Evolutionary conservation across 2,888 invertebrate species (phyloP).

Genomic region (Caenorhabditis sp.): DNA sequence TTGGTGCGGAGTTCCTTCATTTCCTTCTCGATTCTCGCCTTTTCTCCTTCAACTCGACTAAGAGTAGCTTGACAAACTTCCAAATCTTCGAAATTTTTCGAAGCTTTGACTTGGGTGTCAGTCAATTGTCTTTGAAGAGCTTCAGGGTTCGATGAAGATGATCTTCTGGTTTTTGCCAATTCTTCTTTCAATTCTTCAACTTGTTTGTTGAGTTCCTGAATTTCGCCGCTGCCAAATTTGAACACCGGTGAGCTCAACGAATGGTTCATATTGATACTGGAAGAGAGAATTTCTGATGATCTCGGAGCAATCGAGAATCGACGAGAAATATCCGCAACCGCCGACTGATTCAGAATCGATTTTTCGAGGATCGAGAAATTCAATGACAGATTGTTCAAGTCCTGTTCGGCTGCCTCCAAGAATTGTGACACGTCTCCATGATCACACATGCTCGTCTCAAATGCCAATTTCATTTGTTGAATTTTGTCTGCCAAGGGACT

Average conservation of each 20-base stretch:
- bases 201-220: conserved; percentile 13
- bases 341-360: conserved; percentile 23
- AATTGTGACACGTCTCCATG: conserved; percentile 17
- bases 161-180: conserved; percentile 9
- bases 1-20: conserved; percentile 9
- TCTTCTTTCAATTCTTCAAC: conserved; percentile 10
- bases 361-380: conserved; percentile 37
- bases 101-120: conserved; percentile 31
- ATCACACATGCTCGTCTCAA: conserved; percentile 28
- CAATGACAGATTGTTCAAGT: conserved; percentile 29
- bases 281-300: conserved; percentile 9
- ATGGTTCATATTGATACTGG: background rate
- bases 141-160: background rate
- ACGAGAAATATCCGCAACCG: conserved; percentile 20
- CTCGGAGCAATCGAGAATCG: conserved; percentile 28
- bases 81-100: conserved; percentile 35
- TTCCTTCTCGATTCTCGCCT: background rate
- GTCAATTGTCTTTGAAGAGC: conserved; percentile 10
- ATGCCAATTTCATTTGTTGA: conserved; percentile 32
- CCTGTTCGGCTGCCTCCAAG: conserved; percentile 29
- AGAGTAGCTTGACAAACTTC: conserved; percentile 38
- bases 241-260: conserved; percentile 18
- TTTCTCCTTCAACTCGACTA: conserved; percentile 27
- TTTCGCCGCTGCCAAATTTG: conserved; percentile 15
- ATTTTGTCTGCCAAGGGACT: conserved; percentile 29